Conservation (phyloP, 2,113 vertebrate species). For the Symphodus melops region DNA sequence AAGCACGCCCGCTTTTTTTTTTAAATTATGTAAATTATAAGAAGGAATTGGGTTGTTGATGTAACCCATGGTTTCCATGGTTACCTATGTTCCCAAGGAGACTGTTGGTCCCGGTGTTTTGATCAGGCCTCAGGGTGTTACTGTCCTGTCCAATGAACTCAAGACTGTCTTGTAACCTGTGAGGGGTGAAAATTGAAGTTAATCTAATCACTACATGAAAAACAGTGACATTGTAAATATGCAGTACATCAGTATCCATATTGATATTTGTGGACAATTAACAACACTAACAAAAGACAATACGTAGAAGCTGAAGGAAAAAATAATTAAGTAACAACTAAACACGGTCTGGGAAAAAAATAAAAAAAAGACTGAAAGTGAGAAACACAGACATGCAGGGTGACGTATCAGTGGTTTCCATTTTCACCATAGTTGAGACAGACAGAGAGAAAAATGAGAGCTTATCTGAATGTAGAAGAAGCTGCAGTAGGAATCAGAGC, state of each 20-base stretch:
- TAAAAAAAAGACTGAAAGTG: too few relatives aligned
- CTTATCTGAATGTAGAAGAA: neutral
- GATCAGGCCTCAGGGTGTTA: conserved; percentile 90
- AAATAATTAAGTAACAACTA: too few relatives aligned
- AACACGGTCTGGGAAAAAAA: too few relatives aligned
- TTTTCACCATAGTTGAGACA: neutral
- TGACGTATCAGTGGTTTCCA: neutral
- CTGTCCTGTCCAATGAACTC: conserved; percentile 96
- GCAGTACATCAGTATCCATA: too few relatives aligned
- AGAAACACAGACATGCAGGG: too few relatives aligned
- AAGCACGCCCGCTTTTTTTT: too few relatives aligned
- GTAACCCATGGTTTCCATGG: conserved; percentile 2
- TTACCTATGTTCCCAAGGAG: conserved; percentile 97
- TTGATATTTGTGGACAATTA: too few relatives aligned
- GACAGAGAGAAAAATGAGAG: neutral
- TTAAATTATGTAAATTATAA: neutral
- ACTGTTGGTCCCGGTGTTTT: conserved; percentile 89
- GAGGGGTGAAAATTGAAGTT: neutral
- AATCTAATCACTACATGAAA: too few relatives aligned
- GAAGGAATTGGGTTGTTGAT: neutral
- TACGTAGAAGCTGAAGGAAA: too few relatives aligned
- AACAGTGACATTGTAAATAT: too few relatives aligned
- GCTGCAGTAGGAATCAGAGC: conserved; percentile 1
- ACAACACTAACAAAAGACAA: too few relatives aligned
- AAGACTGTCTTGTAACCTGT: conserved; percentile 95